A percentile compares a stretch with the other conserved stretches of the same genome.
phyloP scores from a whole-genome alignment of 2,113 vertebrate species.

The Myiagra hebetior region DNA sequence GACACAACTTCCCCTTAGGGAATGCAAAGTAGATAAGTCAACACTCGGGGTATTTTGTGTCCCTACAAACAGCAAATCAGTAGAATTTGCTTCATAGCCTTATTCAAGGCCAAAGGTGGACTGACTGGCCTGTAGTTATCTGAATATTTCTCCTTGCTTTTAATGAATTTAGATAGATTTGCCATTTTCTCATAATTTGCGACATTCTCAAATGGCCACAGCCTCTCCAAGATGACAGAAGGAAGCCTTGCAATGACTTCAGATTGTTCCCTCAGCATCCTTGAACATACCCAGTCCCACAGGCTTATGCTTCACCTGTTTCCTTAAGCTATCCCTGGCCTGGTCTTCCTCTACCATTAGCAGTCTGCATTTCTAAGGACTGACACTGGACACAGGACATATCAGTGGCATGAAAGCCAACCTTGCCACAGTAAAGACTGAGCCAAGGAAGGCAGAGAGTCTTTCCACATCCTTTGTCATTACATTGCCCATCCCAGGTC shows the following conservation, averaged over 20 bases:
- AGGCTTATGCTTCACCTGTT: background rate
- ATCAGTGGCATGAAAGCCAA: background rate
- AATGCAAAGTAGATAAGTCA: background rate
- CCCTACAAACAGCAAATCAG: background rate
- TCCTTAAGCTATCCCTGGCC: background rate
- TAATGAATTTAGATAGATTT: background rate
- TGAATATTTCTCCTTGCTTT: background rate
- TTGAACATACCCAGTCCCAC: background rate
- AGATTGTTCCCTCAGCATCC: background rate
- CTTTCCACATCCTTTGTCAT: background rate
- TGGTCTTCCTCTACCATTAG: background rate
- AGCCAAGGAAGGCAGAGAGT: background rate
- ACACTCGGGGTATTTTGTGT: background rate
- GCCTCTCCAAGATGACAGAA: background rate
- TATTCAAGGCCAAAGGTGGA: background rate
- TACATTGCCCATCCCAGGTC: fast-evolving
- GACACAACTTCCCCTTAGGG: background rate
- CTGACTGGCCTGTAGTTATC: background rate
- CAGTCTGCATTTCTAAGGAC: background rate
- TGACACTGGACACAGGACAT: background rate
- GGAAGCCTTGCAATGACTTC: background rate
- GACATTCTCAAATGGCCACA: background rate
- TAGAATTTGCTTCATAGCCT: background rate
- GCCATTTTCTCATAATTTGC: background rate
- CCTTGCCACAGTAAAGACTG: background rate